A percentile compares a stretch with the other conserved stretches of the same genome.
Conservation (phyloP, 2,888 invertebrate genomes). For the Heliconius ethilla region DNA sequence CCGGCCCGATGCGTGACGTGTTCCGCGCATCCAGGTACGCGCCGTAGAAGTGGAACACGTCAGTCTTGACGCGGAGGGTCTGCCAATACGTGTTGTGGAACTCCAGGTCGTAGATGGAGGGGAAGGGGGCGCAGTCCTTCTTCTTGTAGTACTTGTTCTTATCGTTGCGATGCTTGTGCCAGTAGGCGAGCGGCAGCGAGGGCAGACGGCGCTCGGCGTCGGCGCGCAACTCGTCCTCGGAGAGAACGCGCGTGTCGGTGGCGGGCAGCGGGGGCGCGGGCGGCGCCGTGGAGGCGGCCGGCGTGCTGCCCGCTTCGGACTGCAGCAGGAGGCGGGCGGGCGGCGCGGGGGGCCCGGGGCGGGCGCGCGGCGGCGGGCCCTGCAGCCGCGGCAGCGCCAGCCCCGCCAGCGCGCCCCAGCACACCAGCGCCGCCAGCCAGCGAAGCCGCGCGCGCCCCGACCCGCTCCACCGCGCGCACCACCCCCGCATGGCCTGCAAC, state of each 20-base stretch:
- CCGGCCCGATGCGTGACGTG: constrained; percentile 89
- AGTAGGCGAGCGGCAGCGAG: constrained; percentile 92
- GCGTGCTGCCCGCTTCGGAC: constrained; percentile 49
- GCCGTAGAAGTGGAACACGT: constrained; percentile 94
- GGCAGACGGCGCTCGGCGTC: constrained; percentile 91
- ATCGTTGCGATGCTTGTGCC: constrained; percentile 91
- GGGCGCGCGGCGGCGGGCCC: constrained; percentile 52
- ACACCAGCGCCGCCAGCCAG: constrained; percentile 70
- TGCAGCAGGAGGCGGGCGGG: constrained; percentile 50
- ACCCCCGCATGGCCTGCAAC: constrained; percentile 69
- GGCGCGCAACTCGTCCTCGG: constrained; percentile 88
- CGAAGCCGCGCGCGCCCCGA: constrained; percentile 64
- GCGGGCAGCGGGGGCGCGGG: constrained; percentile 51
- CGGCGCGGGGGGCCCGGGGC: constrained; percentile 44
- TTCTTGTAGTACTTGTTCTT: constrained; percentile 85
- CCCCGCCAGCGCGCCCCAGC: constrained; percentile 69
- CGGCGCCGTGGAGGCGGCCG: constrained; percentile 51
- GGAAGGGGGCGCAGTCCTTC: constrained; percentile 91
- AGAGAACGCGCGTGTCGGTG: constrained; percentile 66
- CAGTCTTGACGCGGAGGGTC: constrained; percentile 89
- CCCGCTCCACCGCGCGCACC: constrained; percentile 63
- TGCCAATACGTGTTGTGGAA: constrained; percentile 98
- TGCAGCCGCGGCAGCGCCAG: constrained; percentile 65
- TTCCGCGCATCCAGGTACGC: constrained; percentile 93
- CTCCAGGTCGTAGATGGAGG: constrained; percentile 93